phyloP scores from a whole-genome alignment of 2,888 invertebrate species.

The Drosophila sordidapex region DNA sequence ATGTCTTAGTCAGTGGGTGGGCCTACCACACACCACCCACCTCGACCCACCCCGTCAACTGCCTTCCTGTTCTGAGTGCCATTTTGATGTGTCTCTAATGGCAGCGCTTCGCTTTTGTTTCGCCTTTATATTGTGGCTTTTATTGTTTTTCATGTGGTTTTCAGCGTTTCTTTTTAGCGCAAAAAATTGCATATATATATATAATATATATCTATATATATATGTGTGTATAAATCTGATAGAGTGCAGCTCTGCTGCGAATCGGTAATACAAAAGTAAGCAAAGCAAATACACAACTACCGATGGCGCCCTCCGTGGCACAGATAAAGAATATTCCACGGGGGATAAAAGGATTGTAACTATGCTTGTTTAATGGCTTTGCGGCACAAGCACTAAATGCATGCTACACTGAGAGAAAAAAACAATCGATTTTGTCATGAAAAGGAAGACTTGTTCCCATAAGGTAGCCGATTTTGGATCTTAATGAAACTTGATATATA shows the following conservation, averaged over 20 bases:
- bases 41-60: background rate
- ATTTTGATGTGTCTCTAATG: constrained; percentile 79
- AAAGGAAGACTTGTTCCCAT: accelerated
- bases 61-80: constrained; percentile 58
- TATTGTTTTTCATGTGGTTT: constrained; percentile 64
- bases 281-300: constrained; percentile 20
- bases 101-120: constrained; percentile 74
- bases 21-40: background rate
- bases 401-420: background rate
- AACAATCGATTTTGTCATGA: background rate
- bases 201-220: background rate
- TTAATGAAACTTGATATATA: background rate
- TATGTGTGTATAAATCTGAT: constrained; percentile 8
- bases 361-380: constrained; percentile 1
- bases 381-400: background rate
- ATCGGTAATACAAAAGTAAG: constrained; percentile 29
- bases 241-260: constrained; percentile 26
- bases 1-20: background rate
- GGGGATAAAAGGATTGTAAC: background rate
- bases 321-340: constrained; percentile 24
- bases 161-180: constrained; percentile 23
- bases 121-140: constrained; percentile 57
- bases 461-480: too few relatives aligned
- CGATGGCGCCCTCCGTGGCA: constrained; percentile 33
- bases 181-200: constrained; percentile 15